A percentile compares a stretch with the other conserved stretches of the same genome.
Conservation (phyloP, 1,140 invertebrate species). For the Nomia melanderi region DNA sequence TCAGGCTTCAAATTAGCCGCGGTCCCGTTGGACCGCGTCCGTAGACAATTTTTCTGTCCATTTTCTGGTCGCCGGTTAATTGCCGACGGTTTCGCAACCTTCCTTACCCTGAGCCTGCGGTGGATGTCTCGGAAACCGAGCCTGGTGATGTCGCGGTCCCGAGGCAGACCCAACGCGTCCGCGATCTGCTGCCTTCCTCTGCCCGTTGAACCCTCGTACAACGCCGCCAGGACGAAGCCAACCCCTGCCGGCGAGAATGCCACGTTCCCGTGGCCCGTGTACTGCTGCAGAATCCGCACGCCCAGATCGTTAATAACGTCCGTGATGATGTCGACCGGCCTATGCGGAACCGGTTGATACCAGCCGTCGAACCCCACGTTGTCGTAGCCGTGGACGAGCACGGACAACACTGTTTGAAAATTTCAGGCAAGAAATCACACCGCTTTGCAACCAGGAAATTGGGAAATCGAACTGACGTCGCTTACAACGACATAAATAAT, state of each 20-base stretch:
- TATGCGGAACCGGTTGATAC: slow-evolving; percentile 60
- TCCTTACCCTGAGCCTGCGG: slow-evolving; percentile 86
- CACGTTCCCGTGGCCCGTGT: slow-evolving; percentile 87
- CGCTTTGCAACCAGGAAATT: too few relatives aligned
- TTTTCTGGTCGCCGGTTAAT: neutral
- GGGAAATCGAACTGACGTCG: too few relatives aligned
- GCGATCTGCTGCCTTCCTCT: slow-evolving; percentile 86
- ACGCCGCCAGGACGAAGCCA: slow-evolving; percentile 87
- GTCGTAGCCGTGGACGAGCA: slow-evolving; percentile 57
- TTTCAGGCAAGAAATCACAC: neutral
- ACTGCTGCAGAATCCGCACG: slow-evolving; percentile 83
- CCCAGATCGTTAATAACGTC: slow-evolving; percentile 89
- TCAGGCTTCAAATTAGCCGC: slow-evolving; percentile 4
- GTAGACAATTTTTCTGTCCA: slow-evolving; percentile 2
- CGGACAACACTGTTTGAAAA: slow-evolving; percentile 45
- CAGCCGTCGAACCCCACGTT: slow-evolving; percentile 62
- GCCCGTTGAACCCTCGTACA: slow-evolving; percentile 88
- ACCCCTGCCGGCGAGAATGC: slow-evolving; percentile 91
- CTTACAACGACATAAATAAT: too few relatives aligned
- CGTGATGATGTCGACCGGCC: slow-evolving; percentile 87
- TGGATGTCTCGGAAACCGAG: slow-evolving; percentile 91
- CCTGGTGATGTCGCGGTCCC: slow-evolving; percentile 85
- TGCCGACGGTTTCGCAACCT: neutral
- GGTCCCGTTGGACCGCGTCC: slow-evolving; percentile 7
- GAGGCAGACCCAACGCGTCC: slow-evolving; percentile 85